phyloP scores from a whole-genome alignment of 2,797 vertebrate genomes.

The Pogoniulus pusillus region DNA sequence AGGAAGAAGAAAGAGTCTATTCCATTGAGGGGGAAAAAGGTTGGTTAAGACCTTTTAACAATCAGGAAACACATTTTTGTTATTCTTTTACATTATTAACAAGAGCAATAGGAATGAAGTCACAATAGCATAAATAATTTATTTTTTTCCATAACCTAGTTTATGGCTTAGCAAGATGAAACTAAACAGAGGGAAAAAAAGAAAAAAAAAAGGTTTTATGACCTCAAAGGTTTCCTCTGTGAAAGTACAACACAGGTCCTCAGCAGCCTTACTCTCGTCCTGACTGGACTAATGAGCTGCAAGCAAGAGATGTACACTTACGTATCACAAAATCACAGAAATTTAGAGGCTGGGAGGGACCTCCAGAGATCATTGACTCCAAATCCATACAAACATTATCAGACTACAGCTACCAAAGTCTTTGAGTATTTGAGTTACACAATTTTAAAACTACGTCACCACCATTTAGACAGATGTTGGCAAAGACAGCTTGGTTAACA shows the following conservation, averaged over 20 bases:
- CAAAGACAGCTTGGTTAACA: background rate
- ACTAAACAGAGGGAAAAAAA: background rate
- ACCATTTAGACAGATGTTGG: background rate
- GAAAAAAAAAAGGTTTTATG: background rate
- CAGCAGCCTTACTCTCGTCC: background rate
- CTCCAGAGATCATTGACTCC: too few relatives aligned
- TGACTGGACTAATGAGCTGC: background rate
- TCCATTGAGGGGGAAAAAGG: background rate
- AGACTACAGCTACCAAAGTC: background rate
- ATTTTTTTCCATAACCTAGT: constrained; percentile 45
- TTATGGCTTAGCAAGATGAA: background rate
- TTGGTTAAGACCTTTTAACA: background rate
- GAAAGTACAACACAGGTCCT: background rate
- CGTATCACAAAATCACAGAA: too few relatives aligned
- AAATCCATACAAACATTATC: background rate
- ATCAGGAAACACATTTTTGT: background rate
- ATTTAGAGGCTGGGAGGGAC: too few relatives aligned
- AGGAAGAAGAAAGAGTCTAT: background rate
- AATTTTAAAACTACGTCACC: background rate
- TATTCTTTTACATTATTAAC: constrained; percentile 48
- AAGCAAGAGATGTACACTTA: background rate
- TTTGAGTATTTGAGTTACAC: background rate
- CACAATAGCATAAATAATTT: constrained; percentile 44
- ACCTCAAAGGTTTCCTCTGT: background rate
- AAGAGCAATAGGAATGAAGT: background rate